Percentiles rank a stretch among this genome's conserved stretches.
phyloP scores from a whole-genome alignment of 2,113 vertebrate species.

The Albula glossodonta region DNA sequence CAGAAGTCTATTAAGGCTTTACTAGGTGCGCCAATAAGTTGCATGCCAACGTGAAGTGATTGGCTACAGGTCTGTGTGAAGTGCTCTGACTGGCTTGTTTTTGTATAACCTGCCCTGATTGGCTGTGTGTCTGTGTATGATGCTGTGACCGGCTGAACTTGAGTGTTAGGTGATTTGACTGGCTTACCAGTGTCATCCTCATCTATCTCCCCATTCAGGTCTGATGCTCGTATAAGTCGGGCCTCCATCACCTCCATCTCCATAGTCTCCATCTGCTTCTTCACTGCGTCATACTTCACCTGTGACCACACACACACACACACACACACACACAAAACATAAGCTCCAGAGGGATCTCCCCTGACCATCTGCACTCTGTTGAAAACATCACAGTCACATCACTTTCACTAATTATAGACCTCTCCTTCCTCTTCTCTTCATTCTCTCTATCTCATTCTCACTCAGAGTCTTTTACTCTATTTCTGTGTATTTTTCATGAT shows the following conservation, averaged over 20 bases:
- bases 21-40: no score
- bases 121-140: background rate
- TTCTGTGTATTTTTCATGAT: no score
- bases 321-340: background rate
- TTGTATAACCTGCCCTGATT: background rate
- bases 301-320: slow-evolving; percentile 46
- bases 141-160: background rate
- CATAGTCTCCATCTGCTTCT: slow-evolving; percentile 90
- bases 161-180: background rate
- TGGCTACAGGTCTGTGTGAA: background rate
- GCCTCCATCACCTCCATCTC: slow-evolving; percentile 97
- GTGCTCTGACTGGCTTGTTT: background rate
- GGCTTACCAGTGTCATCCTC: slow-evolving; percentile 79
- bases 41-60: background rate
- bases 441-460: background rate
- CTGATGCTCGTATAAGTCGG: slow-evolving; percentile 84
- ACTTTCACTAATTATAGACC: background rate
- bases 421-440: background rate
- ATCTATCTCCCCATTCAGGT: slow-evolving; percentile 87
- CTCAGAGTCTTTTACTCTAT: background rate
- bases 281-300: slow-evolving; percentile 84
- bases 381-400: background rate
- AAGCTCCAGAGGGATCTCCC: background rate
- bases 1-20: no score
- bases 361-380: background rate